A percentile compares a stretch with the other conserved stretches of the same genome.
Conservation (phyloP, 92 coral and sea anemone species). For the Paramuricea clavata region DNA sequence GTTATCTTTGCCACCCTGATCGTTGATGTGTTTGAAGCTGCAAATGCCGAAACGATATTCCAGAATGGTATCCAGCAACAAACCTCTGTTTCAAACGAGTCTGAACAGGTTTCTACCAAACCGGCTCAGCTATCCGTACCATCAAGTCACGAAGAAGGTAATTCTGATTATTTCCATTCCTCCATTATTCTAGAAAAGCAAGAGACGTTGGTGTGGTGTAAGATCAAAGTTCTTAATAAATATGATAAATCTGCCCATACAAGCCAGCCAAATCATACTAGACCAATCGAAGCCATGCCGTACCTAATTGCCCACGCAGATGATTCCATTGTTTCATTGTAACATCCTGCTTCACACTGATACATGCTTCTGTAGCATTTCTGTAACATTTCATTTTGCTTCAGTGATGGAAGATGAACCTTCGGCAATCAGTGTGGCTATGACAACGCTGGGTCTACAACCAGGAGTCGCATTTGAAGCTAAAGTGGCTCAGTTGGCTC, state of each 20-base stretch:
- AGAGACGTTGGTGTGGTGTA: not conserved
- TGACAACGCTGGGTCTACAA: constrained; percentile 88
- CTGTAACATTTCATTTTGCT: not conserved
- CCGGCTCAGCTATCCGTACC: constrained; percentile 14
- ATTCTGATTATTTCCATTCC: not conserved
- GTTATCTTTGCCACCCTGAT: constrained; percentile 89
- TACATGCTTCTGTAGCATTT: not conserved
- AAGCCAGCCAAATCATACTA: too few relatives aligned
- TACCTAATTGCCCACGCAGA: too few relatives aligned
- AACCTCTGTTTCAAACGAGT: constrained; percentile 75
- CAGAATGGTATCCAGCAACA: constrained; percentile 76
- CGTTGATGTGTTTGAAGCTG: constrained; percentile 87
- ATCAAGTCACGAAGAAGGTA: constrained; percentile 7
- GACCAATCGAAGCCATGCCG: too few relatives aligned
- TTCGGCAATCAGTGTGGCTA: constrained; percentile 88
- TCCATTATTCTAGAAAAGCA: not conserved
- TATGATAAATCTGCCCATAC: too few relatives aligned
- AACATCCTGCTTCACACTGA: too few relatives aligned
- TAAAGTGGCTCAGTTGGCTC: constrained; percentile 88
- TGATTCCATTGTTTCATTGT: too few relatives aligned
- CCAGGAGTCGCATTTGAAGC: constrained; percentile 95
- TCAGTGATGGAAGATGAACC: constrained; percentile 69
- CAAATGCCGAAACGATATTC: constrained; percentile 88
- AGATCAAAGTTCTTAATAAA: too few relatives aligned
- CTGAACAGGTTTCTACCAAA: constrained; percentile 81